These are phyloP conservation scores for Atta texana DNA, from an alignment of 1,140 invertebrate species.

Conservation along the genomic window DNA sequence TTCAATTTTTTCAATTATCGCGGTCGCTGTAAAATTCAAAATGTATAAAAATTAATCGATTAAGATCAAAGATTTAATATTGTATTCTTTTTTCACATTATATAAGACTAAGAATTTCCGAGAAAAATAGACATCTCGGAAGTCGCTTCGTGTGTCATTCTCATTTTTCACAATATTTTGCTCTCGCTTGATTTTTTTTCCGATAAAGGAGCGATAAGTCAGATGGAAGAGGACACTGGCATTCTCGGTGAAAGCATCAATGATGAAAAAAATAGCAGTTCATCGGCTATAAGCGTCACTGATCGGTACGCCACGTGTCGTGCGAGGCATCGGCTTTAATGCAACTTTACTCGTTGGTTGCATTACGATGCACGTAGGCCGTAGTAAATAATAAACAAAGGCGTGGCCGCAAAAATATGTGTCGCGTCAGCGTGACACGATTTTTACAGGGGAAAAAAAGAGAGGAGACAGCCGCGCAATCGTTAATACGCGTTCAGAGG, in stretches of 20 bases:
- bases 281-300: constrained; percentile 1
- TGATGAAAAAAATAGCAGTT: constrained; percentile 43
- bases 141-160: neutral
- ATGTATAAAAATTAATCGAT: neutral
- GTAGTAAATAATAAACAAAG: constrained; percentile 56
- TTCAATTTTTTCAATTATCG: neutral
- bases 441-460: neutral
- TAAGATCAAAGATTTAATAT: neutral
- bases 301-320: neutral
- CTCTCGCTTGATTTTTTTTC: constrained; percentile 34
- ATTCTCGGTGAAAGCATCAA: constrained; percentile 40
- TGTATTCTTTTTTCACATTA: neutral
- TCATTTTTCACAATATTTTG: constrained; percentile 46
- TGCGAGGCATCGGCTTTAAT: constrained; percentile 45
- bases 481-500: constrained; percentile 15
- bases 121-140: constrained; percentile 20
- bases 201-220: constrained; percentile 56
- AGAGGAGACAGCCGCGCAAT: neutral
- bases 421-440: constrained; percentile 13
- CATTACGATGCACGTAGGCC: constrained; percentile 38
- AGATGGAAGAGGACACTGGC: constrained; percentile 43
- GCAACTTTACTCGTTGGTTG: constrained; percentile 34
- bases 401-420: constrained; percentile 42
- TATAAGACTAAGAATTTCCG: neutral
- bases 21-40: neutral